These are phyloP conservation scores for Mactra quadrangularis DNA, from an alignment of 1,140 invertebrate species.

Conservation along the genomic window DNA sequence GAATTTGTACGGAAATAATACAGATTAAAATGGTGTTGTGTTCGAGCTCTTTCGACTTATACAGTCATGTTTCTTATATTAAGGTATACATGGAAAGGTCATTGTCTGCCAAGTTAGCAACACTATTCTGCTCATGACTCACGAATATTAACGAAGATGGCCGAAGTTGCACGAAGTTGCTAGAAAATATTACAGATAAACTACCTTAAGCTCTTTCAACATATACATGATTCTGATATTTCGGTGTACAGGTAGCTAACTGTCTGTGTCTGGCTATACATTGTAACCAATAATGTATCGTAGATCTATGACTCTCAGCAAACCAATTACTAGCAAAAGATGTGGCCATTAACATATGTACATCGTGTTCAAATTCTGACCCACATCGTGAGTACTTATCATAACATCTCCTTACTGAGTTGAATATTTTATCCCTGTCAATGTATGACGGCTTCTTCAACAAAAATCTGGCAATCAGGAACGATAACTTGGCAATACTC, in stretches of 20 bases:
- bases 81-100: too few species aligned
- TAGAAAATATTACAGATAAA: too few species aligned
- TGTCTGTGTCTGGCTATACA: constrained; percentile 71
- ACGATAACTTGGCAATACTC: constrained; percentile 75
- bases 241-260: constrained; percentile 9
- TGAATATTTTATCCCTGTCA: constrained; percentile 75
- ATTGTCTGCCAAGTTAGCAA: too few species aligned
- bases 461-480: constrained; percentile 75
- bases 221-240: constrained; percentile 12
- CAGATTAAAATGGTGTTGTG: too few species aligned
- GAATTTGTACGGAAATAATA: too few species aligned
- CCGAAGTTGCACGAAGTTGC: too few species aligned
- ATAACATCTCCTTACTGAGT: constrained; percentile 72
- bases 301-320: constrained; percentile 67
- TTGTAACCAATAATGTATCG: constrained; percentile 77
- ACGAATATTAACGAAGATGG: too few species aligned
- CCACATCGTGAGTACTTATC: constrained; percentile 71
- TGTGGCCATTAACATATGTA: constrained; percentile 81
- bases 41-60: too few species aligned
- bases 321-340: constrained; percentile 81
- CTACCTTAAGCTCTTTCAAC: too few species aligned
- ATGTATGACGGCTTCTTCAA: constrained; percentile 75
- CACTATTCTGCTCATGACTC: too few species aligned
- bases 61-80: too few species aligned
- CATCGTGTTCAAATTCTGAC: constrained; percentile 73